Conservation (phyloP, 2,113 vertebrate genomes). For the Pica pica region DNA sequence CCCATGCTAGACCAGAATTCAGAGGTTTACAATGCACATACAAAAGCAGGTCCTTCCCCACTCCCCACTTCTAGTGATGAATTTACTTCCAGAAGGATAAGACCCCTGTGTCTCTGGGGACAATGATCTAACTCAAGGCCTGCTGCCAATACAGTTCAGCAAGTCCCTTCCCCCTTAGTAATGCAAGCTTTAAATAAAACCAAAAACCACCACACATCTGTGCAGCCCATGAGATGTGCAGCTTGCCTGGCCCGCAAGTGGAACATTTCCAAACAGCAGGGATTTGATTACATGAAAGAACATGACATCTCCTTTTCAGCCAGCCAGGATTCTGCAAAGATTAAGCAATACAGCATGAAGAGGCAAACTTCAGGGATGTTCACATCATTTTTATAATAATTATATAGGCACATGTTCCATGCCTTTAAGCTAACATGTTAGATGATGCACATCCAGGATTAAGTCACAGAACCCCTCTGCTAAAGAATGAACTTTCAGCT, state of each 20-base stretch:
- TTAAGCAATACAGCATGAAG: background rate
- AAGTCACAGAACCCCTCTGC: background rate
- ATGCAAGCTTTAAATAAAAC: background rate
- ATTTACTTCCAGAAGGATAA: background rate
- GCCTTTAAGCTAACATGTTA: background rate
- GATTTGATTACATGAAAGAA: background rate
- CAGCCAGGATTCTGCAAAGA: background rate
- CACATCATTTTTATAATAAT: background rate
- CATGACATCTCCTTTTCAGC: background rate
- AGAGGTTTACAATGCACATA: background rate
- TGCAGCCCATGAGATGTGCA: background rate
- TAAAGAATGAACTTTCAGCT: background rate
- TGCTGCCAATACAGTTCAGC: background rate
- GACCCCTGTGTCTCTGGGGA: background rate
- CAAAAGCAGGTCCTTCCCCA: background rate
- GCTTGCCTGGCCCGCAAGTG: background rate
- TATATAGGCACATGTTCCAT: background rate
- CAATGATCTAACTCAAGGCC: conserved; percentile 17
- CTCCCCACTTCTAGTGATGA: background rate
- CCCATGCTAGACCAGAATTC: background rate
- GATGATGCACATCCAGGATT: background rate
- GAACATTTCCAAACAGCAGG: background rate
- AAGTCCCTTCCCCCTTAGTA: background rate
- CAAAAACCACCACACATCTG: background rate
- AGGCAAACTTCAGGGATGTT: background rate